Base-by-base conservation (phyloP, 2,113 vertebrate genomes). In the Corythoichthys haematopterus region DNA sequence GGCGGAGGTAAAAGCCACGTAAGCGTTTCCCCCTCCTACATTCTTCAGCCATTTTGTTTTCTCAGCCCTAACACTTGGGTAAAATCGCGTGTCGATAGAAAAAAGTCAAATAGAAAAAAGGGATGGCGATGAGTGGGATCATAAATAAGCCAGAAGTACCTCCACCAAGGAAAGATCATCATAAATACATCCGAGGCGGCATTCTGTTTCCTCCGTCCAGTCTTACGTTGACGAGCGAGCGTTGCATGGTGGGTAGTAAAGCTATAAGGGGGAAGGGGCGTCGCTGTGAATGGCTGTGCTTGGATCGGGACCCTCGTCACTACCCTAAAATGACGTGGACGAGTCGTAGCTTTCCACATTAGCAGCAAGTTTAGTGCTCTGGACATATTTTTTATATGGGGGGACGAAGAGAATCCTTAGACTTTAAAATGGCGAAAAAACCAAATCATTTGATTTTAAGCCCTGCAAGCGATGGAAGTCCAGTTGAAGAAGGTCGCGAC, bases 41-140 rank as follows among this genome's bases (percentile, higher is more conserved):
- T 96, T 96, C 95, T 93, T 94, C 87, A 94, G 94, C 94, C 93
- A 93, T 94, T 88, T 84, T 78, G 78, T 69, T 87, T 84, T 87
- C 92, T 85, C 83, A 88, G 77, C 77, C 75, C 79, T 82, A 83
- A 81, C 74, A 80, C 93, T 67, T 71, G 70, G 76, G 74, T 75
- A 88, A 51, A 87, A 90, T 85, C 80, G 88, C 75, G 77, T 74
- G 75, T 76, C 75, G 90, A 91, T 88, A 88, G 69, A 88, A 90
- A 90, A 91, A 80, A 81, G 81, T 82, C 82, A 84, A 87, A 88
- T 87, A 87, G 78, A 88, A 85, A 87, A 88, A 36, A 10, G 37
- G 28, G 53, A 28, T 5, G 8, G 73, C 82, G 68, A 87, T 85
- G 77, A 83, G 73, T 70, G 80, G 78, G 81, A 82, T 83, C 87